phyloP scores from a whole-genome alignment of 1,140 invertebrate genomes.

The Camponotus floridanus region DNA sequence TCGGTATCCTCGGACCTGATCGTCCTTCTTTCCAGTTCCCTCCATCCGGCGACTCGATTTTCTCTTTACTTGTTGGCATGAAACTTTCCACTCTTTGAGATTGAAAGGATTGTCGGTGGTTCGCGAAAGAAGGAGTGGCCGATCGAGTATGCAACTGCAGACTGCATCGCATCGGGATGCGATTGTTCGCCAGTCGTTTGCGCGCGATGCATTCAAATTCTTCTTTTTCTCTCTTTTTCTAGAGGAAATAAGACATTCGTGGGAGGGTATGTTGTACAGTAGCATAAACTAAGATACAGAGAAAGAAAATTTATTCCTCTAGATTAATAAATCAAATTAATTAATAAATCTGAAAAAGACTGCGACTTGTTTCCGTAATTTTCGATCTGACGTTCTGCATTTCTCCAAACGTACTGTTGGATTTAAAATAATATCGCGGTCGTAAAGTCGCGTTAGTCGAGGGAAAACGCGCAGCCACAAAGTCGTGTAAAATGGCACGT shows the following conservation, averaged over 20 bases:
- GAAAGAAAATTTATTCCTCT: conserved; percentile 19
- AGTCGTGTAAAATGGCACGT: neutral
- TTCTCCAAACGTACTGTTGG: conserved; percentile 18
- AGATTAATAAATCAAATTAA: neutral
- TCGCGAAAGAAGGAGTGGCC: conserved; percentile 32
- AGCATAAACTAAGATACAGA: neutral
- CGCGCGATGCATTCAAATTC: conserved; percentile 10
- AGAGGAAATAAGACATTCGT: neutral
- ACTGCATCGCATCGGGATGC: conserved; percentile 27
- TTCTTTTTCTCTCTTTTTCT: neutral
- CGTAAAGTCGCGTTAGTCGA: conserved; percentile 4
- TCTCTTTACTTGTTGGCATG: conserved; percentile 51
- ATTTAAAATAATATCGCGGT: conserved; percentile 40
- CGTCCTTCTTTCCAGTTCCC: conserved; percentile 3
- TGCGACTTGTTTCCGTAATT: conserved; percentile 5
- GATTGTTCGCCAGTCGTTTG: conserved; percentile 38
- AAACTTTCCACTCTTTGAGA: conserved; percentile 56
- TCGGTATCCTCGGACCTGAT: conserved; percentile 15
- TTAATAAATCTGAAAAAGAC: conserved; percentile 12
- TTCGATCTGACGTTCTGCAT: neutral
- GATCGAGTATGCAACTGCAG: conserved; percentile 51
- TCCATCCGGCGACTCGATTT: conserved; percentile 26
- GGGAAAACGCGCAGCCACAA: neutral
- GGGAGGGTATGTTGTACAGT: neutral
- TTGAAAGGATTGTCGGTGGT: conserved; percentile 51